A percentile compares a stretch with the other conserved stretches of the same genome.
These are phyloP conservation scores for Bombus vancouverensis DNA, from an alignment of 1,140 invertebrate genomes.

Conservation along the genomic window DNA sequence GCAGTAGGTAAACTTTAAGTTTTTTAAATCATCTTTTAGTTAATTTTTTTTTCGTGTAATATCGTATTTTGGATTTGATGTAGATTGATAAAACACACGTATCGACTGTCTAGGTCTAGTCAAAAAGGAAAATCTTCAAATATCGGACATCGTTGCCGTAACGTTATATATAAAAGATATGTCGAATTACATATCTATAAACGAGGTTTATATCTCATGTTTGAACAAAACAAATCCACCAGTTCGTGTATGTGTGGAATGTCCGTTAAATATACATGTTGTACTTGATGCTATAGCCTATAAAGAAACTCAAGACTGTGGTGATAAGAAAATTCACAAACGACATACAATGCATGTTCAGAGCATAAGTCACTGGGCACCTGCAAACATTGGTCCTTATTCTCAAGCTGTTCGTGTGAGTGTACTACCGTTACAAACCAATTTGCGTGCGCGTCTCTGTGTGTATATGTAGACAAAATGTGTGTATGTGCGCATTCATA, in stretches of 20 bases:
- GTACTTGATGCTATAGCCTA: constrained; percentile 91
- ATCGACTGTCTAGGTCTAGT: constrained; percentile 81
- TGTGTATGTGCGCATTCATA: constrained; percentile 43
- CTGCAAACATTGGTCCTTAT: constrained; percentile 97
- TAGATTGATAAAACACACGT: constrained; percentile 13
- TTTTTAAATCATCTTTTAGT: constrained; percentile 42
- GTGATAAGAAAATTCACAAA: constrained; percentile 77
- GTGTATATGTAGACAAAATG: constrained; percentile 39
- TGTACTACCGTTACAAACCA: constrained; percentile 56
- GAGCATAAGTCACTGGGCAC: constrained; percentile 97
- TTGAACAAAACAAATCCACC: constrained; percentile 93
- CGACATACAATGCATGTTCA: constrained; percentile 95
- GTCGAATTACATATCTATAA: constrained; percentile 89
- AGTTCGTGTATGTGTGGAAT: constrained; percentile 93
- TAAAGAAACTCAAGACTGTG: constrained; percentile 78
- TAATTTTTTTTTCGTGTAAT: constrained; percentile 18
- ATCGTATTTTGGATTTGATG: background rate
- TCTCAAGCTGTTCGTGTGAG: constrained; percentile 93
- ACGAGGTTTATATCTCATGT: constrained; percentile 89
- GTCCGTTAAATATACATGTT: constrained; percentile 89
- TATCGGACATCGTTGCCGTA: constrained; percentile 89
- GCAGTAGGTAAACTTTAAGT: constrained; percentile 88
- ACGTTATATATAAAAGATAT: constrained; percentile 93
- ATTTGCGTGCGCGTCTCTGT: constrained; percentile 47
- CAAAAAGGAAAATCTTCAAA: constrained; percentile 83